phyloP scores from a whole-genome alignment of 2,888 invertebrate genomes.

The Tenthredo distinguenda region DNA sequence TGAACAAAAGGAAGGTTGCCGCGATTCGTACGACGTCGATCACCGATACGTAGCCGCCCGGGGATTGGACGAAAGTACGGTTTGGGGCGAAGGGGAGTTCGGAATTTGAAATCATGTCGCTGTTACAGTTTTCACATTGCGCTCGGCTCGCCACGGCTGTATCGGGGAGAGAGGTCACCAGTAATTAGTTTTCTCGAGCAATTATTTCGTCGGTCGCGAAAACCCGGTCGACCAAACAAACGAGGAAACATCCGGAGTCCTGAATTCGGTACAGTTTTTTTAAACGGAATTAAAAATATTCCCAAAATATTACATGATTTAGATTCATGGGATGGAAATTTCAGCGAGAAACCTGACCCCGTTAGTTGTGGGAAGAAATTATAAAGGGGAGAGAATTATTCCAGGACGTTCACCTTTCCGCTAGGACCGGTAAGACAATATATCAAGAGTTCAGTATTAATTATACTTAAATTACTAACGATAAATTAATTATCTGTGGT shows the following conservation, averaged over 20 bases:
- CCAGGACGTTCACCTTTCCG: slow-evolving; percentile 14
- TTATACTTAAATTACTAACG: slow-evolving; percentile 66
- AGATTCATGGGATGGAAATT: not conserved
- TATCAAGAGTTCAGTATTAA: slow-evolving; percentile 68
- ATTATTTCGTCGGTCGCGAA: slow-evolving; percentile 23
- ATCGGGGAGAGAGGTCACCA: slow-evolving; percentile 8
- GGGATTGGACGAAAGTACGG: slow-evolving; percentile 32
- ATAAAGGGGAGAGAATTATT: slow-evolving; percentile 14
- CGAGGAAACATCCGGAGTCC: slow-evolving; percentile 53
- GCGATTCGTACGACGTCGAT: slow-evolving; percentile 43
- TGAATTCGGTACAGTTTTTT: slow-evolving; percentile 54
- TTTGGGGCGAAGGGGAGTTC: slow-evolving; percentile 21
- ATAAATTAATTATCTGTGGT: slow-evolving; percentile 52
- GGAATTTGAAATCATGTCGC: slow-evolving; percentile 42
- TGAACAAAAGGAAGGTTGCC: slow-evolving; percentile 17
- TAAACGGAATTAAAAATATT: slow-evolving; percentile 45
- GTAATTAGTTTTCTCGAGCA: slow-evolving; percentile 45
- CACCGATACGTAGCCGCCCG: slow-evolving; percentile 44
- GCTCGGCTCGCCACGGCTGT: slow-evolving; percentile 4
- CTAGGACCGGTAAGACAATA: slow-evolving; percentile 60
- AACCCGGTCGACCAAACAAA: slow-evolving; percentile 32
- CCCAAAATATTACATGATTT: not conserved
- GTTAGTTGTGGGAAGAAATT: not conserved
- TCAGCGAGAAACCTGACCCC: not conserved
- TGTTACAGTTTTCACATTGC: slow-evolving; percentile 34